Evolutionary conservation across 2,888 invertebrate species (phyloP).

Genomic region (Ramazzottius varieornatus): DNA sequence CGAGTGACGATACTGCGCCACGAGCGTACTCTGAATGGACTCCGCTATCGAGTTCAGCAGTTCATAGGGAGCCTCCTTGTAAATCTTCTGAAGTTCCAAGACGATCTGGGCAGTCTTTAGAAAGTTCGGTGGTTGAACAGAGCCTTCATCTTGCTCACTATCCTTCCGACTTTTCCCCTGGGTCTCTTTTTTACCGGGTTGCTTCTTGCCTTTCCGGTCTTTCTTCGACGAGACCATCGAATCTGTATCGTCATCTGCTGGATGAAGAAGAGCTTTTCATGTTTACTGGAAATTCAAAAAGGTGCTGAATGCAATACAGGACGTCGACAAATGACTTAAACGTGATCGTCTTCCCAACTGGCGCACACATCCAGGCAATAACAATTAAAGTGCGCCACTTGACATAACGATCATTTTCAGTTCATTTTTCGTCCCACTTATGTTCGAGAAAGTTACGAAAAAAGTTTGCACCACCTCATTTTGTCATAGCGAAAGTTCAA

Average conservation of each 20-base stretch:
- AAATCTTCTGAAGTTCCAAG: not conserved
- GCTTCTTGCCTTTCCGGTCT: not conserved
- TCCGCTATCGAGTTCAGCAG: not conserved
- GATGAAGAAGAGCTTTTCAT: too few species aligned
- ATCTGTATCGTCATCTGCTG: constrained; percentile 5
- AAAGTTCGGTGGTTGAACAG: not conserved
- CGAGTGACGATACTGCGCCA: not conserved
- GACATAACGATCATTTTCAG: too few species aligned
- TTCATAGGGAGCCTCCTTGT: not conserved
- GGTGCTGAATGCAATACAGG: too few species aligned
- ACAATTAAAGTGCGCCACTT: too few species aligned
- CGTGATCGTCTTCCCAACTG: too few species aligned
- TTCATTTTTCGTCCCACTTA: too few species aligned
- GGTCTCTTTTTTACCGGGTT: constrained; percentile 2
- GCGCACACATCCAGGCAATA: too few species aligned
- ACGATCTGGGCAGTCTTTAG: not conserved
- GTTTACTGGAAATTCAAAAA: too few species aligned
- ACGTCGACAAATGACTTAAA: too few species aligned
- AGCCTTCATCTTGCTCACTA: not conserved
- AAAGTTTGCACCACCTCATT: too few species aligned
- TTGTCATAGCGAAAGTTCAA: too few species aligned
- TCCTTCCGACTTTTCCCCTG: constrained; percentile 4
- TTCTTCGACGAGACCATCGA: not conserved
- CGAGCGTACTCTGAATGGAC: not conserved
- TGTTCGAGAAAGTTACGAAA: too few species aligned